phyloP scores from a whole-genome alignment of 2,797 vertebrate species.

The Sebastes matsubarae region DNA sequence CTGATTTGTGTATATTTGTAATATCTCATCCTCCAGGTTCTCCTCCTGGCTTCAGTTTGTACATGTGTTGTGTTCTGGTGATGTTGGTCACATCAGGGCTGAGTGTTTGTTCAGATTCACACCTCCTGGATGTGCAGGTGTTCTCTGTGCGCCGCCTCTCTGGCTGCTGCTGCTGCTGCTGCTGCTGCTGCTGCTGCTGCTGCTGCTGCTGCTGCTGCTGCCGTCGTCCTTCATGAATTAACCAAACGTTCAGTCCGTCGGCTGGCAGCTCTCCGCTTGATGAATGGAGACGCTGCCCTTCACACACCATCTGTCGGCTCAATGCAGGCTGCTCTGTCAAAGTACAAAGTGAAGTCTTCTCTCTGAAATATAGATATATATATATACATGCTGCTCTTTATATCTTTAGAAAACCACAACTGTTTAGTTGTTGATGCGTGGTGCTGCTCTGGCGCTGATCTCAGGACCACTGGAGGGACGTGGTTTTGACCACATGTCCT shows the following conservation, averaged over 20 bases:
- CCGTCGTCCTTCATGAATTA: background rate
- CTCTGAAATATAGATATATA: too few relatives aligned
- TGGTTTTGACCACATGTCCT: background rate
- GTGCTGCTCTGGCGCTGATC: background rate
- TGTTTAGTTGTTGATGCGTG: background rate
- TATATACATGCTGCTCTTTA: background rate
- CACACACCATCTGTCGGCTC: background rate
- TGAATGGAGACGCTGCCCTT: constrained; percentile 6
- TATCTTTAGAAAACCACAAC: background rate
- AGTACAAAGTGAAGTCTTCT: background rate
- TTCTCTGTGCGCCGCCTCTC: background rate
- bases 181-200: too few relatives aligned
- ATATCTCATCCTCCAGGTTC: background rate
- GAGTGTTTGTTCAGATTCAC: background rate
- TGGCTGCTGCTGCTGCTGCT: background rate
- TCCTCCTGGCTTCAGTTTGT: too few relatives aligned
- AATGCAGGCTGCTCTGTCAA: background rate
- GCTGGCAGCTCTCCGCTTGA: constrained; percentile 10
- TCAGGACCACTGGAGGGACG: background rate
- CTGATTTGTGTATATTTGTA: too few relatives aligned
- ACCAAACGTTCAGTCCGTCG: background rate
- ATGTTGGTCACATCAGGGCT: background rate
- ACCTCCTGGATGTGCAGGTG: background rate
- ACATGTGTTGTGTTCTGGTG: background rate
- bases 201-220: too few relatives aligned